Evolutionary conservation across 1,140 invertebrate species (phyloP).

Genomic region (Diorhabda sublineata): DNA sequence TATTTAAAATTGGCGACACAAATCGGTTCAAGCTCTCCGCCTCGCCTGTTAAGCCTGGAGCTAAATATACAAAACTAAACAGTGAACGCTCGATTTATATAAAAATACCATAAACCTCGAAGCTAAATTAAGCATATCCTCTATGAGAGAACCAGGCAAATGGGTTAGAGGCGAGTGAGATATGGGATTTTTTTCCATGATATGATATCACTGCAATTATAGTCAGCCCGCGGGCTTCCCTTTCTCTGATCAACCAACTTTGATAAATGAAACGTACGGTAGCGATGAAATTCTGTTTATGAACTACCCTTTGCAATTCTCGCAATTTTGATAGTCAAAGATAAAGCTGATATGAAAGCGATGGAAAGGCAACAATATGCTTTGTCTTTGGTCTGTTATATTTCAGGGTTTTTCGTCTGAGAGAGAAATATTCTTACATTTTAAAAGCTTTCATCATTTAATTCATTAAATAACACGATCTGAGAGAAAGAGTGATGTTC

Average conservation of each 20-base stretch:
- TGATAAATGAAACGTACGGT: slow-evolving; percentile 15
- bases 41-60: not conserved
- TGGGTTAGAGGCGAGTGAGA: not conserved
- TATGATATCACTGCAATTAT: slow-evolving; percentile 19
- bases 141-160: not conserved
- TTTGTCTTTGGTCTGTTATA: not conserved
- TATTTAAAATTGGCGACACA: too few relatives aligned
- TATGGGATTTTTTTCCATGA: slow-evolving; percentile 11
- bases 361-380: not conserved
- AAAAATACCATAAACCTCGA: not conserved
- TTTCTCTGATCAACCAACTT: slow-evolving; percentile 20
- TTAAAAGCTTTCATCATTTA: too few relatives aligned
- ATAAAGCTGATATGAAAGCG: not conserved
- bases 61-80: not conserved
- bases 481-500: too few relatives aligned
- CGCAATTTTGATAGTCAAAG: slow-evolving; percentile 8
- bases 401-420: too few relatives aligned
- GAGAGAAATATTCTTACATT: too few relatives aligned
- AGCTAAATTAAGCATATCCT: not conserved
- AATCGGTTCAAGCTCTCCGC: not conserved
- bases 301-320: slow-evolving; percentile 13
- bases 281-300: slow-evolving; percentile 16
- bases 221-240: slow-evolving; percentile 13
- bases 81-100: not conserved
- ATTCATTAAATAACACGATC: too few relatives aligned